Evolutionary conservation across 2,888 invertebrate genomes (phyloP).

Genomic region (Hirtodrosophila alboralis): DNA sequence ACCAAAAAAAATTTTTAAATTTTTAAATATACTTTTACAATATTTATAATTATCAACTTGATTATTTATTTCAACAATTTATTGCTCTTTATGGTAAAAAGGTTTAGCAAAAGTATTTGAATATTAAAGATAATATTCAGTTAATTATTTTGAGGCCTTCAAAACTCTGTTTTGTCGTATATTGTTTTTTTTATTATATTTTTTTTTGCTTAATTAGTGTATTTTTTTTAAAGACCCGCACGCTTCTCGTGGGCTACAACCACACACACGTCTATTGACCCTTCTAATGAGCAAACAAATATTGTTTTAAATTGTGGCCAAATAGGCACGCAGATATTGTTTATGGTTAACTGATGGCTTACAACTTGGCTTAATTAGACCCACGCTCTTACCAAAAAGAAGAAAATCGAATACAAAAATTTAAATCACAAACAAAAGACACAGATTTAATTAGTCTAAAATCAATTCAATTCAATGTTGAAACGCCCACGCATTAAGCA

Average conservation of each 20-base stretch:
- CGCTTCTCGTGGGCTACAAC: slow-evolving; percentile 2
- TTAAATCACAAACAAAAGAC: slow-evolving; percentile 21
- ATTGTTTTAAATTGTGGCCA: slow-evolving; percentile 50
- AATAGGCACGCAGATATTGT: slow-evolving; percentile 21
- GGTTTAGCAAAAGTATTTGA: no score
- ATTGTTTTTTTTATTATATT: no score
- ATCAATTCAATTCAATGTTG: not conserved
- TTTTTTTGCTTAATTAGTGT: no score
- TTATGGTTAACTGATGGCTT: slow-evolving; percentile 18
- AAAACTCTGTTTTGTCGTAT: no score
- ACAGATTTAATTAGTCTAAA: slow-evolving; percentile 40
- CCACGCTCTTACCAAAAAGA: slow-evolving; percentile 53
- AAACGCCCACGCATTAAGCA: slow-evolving; percentile 30
- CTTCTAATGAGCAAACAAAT: slow-evolving; percentile 58
- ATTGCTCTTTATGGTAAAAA: no score
- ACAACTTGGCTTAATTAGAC: slow-evolving; percentile 44
- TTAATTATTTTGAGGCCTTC: no score
- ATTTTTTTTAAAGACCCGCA: not conserved
- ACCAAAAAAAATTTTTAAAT: no score
- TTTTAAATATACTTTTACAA: no score
- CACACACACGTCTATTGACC: slow-evolving; percentile 47
- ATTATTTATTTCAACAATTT: no score
- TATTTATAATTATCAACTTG: no score
- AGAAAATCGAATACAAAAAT: no score
- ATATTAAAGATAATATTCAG: no score